Evolutionary conservation across 2,113 vertebrate species (phyloP), one percentile per base, ranked within the genome.

Genomic region (Gracilinanus agilis): DNA sequence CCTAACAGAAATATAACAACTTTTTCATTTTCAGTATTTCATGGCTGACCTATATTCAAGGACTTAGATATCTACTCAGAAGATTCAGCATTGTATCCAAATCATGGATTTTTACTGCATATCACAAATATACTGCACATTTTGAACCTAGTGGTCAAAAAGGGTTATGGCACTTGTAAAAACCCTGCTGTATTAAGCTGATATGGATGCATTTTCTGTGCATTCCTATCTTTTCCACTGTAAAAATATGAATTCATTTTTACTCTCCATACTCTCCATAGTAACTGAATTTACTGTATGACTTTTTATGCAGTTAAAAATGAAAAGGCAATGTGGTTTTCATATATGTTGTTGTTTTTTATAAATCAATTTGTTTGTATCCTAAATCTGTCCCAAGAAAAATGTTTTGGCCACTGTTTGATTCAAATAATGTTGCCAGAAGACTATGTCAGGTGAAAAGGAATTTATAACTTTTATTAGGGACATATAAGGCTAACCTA

Each of bases 151-250:
- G 93, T 90, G 95, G 95, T 91, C 54, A 95, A 95, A 97, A 54
- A n/a, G 29, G 92, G 90, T 95, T 93, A 98, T 96, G 94, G 94
- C 98, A 98, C 96, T 97, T 90, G 90, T 89, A 92, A 98, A 94
- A 94, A 92, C 93, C 97, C 90, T 95, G 53, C 93, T 91, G n/a
- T 0, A 95, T 94, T 94, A 96, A 94, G 90, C 89, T 21, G 56
- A 91, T 96, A 55, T 1, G 96, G 94, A 92, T 49, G 0, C 97
- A 97, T 83, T 40, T 83, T 83, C 67, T 40, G 16, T 83, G n/a
- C 67, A 83, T 83, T 83, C n/a, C 23, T 83, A 83, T 96, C 92
- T 90, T 92, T 96, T 91, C 94, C 83, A 88, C 88, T 95, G 97
- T 95, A 95, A 97, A 97, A 98, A 97, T 54, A 96, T 90, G 90